Base-by-base conservation (phyloP, 2,797 vertebrate species). In the Sebastes itinus region DNA sequence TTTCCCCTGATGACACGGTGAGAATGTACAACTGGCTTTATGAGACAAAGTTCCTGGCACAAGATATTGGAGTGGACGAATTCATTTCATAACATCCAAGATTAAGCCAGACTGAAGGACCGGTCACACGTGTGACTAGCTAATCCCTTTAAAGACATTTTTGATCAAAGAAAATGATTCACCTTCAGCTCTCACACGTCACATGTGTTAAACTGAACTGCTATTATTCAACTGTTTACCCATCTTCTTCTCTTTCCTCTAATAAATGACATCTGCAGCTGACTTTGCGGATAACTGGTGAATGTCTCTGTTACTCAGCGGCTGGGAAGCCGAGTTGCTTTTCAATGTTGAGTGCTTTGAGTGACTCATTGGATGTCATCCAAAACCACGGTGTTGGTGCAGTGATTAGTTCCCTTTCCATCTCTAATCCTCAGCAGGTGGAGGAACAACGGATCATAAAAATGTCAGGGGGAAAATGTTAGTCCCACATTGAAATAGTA, bases 351-450 rank as follows among this genome's bases (percentile, higher is more conserved):
- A 77, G 58, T 35, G 35, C 72, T 78, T 66, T 77, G 55, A 88
- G 72, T 88, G 82, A 89, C 65, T 83, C 72, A 63, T 54, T 90
- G 83, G 77, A 81, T 72, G 55, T 76, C 12, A 20, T 92, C 80
- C 88, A 88, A 87, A 90, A 52, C 83, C 83, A 58, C 71, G 7
- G 82, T 89, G 90, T 93, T 88, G 86, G 76, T 83, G 80, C 75
- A 81, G 79, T 86, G 80, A 93, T 94, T 88, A 82, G 78, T 76
- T 85, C 76, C 90, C 80, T 92, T 94, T 93, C 90, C 89, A 88
- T 85, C 69, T 58, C 82, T 93, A 92, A 93, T 93, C 84, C 78
- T 74, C 68, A 89, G 81, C 92, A 94, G 91, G 81, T 89, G 87
- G 68, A 86, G 81, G 73, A 89, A 82, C 78, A 78, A 60, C 68